phyloP scores from a whole-genome alignment of 2,888 invertebrate species.

The Lepidonotus clava region DNA sequence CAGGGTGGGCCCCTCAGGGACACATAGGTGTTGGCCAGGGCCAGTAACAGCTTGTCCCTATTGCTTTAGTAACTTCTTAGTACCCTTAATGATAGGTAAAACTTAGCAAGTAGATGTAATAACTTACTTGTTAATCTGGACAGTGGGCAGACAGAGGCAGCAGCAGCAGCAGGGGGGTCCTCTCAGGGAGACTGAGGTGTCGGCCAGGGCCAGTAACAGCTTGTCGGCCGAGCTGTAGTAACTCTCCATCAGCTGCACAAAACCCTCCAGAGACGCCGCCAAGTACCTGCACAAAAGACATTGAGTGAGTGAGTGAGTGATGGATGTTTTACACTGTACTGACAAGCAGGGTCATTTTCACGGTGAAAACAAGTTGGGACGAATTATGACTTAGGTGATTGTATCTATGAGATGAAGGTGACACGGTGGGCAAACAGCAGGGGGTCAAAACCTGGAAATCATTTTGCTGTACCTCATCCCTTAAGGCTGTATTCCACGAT shows the following conservation, averaged over 20 bases:
- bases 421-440: no score
- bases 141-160: conserved; percentile 60
- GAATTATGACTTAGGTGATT: no score
- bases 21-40: not conserved
- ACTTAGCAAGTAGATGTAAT: not conserved
- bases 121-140: conserved; percentile 56
- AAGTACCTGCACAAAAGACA: conserved; percentile 59
- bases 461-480: no score
- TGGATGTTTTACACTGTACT: no score
- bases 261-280: conserved; percentile 59
- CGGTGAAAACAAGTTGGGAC: no score
- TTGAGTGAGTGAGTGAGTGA: no score
- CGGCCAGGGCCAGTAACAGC: conserved; percentile 49
- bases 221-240: conserved; percentile 57
- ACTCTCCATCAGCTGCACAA: conserved; percentile 59
- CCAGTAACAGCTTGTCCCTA: conserved; percentile 38
- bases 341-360: no score
- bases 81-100: no score
- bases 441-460: no score
- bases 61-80: conserved; percentile 62
- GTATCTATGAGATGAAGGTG: no score
- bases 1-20: conserved; percentile 59
- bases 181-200: conserved; percentile 12
- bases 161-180: conserved; percentile 63
- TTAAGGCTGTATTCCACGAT: no score